Evolutionary conservation across 2,888 invertebrate genomes (phyloP).

Genomic region (Brachyopa scutellaris): DNA sequence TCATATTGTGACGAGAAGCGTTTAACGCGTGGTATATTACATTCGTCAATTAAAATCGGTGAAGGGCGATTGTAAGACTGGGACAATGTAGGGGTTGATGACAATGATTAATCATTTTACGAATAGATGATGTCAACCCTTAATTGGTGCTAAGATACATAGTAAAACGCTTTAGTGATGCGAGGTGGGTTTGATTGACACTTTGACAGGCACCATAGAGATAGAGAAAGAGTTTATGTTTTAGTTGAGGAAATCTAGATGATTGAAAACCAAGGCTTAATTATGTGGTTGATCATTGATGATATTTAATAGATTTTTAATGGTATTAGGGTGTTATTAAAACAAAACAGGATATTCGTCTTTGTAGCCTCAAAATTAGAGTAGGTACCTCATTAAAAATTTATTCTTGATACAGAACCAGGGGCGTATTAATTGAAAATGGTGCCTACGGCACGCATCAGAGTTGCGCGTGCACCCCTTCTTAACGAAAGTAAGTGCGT

Average conservation of each 20-base stretch:
- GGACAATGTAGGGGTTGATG: conserved; percentile 10
- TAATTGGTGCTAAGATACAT: conserved; percentile 47
- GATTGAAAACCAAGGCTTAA: conserved; percentile 16
- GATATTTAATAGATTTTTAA: too few relatives aligned
- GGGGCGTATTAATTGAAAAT: too few relatives aligned
- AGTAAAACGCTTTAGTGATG: too few relatives aligned
- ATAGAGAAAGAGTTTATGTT: neutral
- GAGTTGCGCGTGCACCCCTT: too few relatives aligned
- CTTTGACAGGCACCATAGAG: neutral
- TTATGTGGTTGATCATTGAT: too few relatives aligned
- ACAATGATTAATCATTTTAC: conserved; percentile 60
- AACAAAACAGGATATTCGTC: too few relatives aligned
- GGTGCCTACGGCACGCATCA: too few relatives aligned
- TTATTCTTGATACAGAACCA: too few relatives aligned
- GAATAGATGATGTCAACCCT: conserved; percentile 66
- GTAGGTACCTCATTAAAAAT: too few relatives aligned
- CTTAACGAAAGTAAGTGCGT: too few relatives aligned
- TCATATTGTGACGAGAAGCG: conserved; percentile 62
- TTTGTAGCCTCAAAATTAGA: too few relatives aligned
- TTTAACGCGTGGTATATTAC: conserved; percentile 49
- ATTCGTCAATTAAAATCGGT: conserved; percentile 55
- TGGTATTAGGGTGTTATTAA: too few relatives aligned
- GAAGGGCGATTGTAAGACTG: conserved; percentile 47
- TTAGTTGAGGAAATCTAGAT: conserved; percentile 9
- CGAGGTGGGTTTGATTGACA: conserved; percentile 50